Base-by-base conservation (phyloP, 2,797 vertebrate species). In the Molossus alvarezi region DNA sequence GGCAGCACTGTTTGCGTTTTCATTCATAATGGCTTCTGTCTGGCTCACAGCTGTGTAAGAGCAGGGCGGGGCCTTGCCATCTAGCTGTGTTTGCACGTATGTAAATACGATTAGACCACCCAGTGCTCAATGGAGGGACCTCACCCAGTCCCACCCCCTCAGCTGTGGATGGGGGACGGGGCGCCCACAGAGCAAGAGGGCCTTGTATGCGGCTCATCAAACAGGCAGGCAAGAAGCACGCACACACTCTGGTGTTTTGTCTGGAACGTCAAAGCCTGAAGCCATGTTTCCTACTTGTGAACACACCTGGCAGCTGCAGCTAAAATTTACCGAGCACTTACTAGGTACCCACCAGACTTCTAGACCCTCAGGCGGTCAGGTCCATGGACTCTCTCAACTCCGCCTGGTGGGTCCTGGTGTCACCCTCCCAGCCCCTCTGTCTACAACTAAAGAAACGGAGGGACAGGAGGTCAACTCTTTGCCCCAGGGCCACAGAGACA, bases 171-270 rank as follows among this genome's bases (percentile, higher is more conserved):
- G 62, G 27, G 58, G 27, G 53, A 3, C n/a, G 9, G 55, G 88
- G 64, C 0, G 1, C 2, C 17, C 3, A 0, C 9, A 11, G 25
- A 53, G 20, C 33, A 64, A 77, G 13, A 53, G 21, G 51, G 9
- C 51, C 48, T 29, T 0, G 1, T 0, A 15, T 0, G 72, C n/a
- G 48, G 67, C 21, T 21, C 53, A n/a, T 33, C 8, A 4, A 53
- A 29, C 2, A 27, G 60, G 8, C 14, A 6, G 23, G 20, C 4
- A 9, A 71, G 45, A 15, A 69, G 9, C 25, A 20, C 27, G 17
- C 27, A 17, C 17, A 1, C 12, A 9, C 11, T 53, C 64, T 21
- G 60, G 11, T 25, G 80, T 62, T 51, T 37, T 45, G n/a, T 25
- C 37, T 57, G 76, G 29, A 62, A 11, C 62, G 9, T 3, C 6